Percentiles rank a stretch among this genome's conserved stretches.
These are phyloP conservation scores for Calephelis nemesis DNA, from an alignment of 1,140 invertebrate species.

Conservation along the genomic window DNA sequence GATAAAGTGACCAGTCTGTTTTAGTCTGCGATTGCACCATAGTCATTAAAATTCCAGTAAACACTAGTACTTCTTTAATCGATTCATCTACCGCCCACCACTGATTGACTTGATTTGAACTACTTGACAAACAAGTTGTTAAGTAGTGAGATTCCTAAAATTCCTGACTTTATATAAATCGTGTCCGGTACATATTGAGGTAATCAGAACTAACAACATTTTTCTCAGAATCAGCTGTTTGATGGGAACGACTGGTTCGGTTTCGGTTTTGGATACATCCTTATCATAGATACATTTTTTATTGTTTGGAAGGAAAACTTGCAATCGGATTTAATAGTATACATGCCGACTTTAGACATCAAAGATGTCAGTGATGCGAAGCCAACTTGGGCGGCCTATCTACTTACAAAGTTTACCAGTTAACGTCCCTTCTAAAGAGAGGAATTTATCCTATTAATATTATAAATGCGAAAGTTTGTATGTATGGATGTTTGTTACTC, in stretches of 20 bases:
- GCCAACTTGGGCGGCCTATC: too few relatives aligned
- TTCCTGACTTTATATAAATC: conserved; percentile 28
- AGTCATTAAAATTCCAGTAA: conserved; percentile 65
- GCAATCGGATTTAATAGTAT: too few relatives aligned
- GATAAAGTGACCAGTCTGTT: neutral
- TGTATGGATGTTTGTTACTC: too few relatives aligned
- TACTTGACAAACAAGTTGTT: conserved; percentile 46
- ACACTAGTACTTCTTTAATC: conserved; percentile 41
- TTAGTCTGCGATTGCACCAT: neutral
- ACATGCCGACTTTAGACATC: too few relatives aligned
- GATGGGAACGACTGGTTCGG: neutral
- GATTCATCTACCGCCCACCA: conserved; percentile 32
- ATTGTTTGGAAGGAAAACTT: too few relatives aligned
- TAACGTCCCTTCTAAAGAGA: too few relatives aligned
- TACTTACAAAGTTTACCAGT: too few relatives aligned
- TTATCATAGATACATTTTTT: too few relatives aligned
- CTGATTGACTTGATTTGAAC: conserved; percentile 40
- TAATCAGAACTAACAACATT: conserved; percentile 15
- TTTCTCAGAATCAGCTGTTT: conserved; percentile 5
- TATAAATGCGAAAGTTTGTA: too few relatives aligned
- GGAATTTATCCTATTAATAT: too few relatives aligned
- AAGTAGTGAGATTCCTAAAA: conserved; percentile 40
- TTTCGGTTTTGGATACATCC: neutral
- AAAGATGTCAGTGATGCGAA: too few relatives aligned
- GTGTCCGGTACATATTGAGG: conserved; percentile 21